Conservation (phyloP, 2,113 vertebrate species). For the Tachysurus vachellii region DNA sequence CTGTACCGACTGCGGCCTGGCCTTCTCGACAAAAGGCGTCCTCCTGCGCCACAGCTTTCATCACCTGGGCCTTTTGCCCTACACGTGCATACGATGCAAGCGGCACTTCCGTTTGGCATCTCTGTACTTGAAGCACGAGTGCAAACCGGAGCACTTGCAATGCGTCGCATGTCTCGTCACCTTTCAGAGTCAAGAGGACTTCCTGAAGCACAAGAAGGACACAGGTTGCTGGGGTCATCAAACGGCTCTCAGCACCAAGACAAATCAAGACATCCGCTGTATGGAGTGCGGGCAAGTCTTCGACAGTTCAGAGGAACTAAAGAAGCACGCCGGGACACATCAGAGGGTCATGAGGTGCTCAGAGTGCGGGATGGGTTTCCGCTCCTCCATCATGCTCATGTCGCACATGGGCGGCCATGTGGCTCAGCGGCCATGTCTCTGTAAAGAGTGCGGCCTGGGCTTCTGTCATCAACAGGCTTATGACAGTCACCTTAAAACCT, state of each 20-base stretch:
- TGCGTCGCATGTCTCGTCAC: constrained; percentile 73
- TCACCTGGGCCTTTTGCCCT: constrained; percentile 78
- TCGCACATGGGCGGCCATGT: constrained; percentile 90
- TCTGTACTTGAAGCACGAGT: constrained; percentile 71
- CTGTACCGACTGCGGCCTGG: constrained; percentile 58
- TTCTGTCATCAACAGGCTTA: constrained; percentile 79
- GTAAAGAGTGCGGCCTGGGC: constrained; percentile 83
- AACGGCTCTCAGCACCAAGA: constrained; percentile 47
- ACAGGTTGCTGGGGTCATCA: constrained; percentile 77
- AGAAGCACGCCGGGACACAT: constrained; percentile 84
- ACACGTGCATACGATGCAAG: constrained; percentile 75
- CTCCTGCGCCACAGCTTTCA: constrained; percentile 78
- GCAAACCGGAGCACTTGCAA: constrained; percentile 68
- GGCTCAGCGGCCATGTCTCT: constrained; percentile 80
- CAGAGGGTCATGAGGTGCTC: constrained; percentile 85
- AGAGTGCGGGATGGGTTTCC: constrained; percentile 86
- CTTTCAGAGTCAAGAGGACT: constrained; percentile 69
- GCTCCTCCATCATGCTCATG: constrained; percentile 81
- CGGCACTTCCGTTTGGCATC: constrained; percentile 72
- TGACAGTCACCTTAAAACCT: constrained; percentile 73
- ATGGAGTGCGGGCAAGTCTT: constrained; percentile 84
- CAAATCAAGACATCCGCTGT: constrained; percentile 74
- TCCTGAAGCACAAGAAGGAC: constrained; percentile 75
- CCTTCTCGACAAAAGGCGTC: constrained; percentile 65
- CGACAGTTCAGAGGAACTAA: constrained; percentile 77